Evolutionary conservation across 2,888 invertebrate species (phyloP).

Genomic region (Caenorhabditis drosophilae): DNA sequence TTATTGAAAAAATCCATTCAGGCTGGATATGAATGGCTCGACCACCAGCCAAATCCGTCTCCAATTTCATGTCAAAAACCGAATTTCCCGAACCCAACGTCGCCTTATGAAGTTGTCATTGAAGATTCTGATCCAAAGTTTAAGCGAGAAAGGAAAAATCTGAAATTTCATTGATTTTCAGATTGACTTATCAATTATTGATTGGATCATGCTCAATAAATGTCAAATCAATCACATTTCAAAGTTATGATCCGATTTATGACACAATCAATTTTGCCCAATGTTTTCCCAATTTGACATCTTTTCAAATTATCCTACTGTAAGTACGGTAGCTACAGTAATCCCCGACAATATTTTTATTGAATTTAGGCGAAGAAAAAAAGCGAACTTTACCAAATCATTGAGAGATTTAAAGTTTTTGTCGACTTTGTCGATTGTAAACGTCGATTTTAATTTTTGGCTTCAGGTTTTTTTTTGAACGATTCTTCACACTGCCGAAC

Average conservation of each 20-base stretch:
- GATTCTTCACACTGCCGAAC: no score
- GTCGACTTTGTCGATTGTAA: constrained; percentile 39
- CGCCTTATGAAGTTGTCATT: constrained; percentile 24
- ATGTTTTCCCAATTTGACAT: neutral
- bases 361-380: constrained; percentile 6
- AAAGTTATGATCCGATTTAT: neutral
- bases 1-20: neutral
- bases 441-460: constrained; percentile 55
- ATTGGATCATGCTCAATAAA: neutral
- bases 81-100: constrained; percentile 19
- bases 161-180: constrained; percentile 3
- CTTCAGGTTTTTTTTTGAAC: no score
- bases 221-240: neutral
- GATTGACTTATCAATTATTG: constrained; percentile 6
- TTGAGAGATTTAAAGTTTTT: constrained; percentile 16
- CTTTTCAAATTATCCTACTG: neutral
- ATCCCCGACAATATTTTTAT: no score
- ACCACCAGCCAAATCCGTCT: constrained; percentile 19
- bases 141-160: neutral
- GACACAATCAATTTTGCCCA: neutral
- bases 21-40: constrained; percentile 10
- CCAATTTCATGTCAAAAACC: constrained; percentile 9
- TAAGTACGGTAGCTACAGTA: no score
- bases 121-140: constrained; percentile 23
- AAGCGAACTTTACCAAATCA: constrained; percentile 15